Base-by-base conservation (phyloP, 2,888 invertebrate species). In the Volucella inanis region DNA sequence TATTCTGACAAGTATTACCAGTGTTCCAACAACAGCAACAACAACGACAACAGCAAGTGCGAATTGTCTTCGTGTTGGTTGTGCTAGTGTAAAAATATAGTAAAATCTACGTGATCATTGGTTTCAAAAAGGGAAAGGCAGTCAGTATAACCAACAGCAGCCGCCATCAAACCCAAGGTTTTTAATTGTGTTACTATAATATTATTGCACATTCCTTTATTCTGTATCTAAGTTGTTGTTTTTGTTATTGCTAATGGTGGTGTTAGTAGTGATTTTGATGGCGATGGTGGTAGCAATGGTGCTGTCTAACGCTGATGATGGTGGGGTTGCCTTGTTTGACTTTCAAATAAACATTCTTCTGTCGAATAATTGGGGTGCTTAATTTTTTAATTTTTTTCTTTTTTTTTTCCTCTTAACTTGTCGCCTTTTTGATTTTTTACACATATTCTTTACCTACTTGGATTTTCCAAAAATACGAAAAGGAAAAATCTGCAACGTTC, bases 151-250 rank as follows among this genome's bases (percentile, higher is more conserved):
- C 80, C 18, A 75, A 65, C 74, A 79, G 6, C 31, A 31, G 70
- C 79, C 79, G 70, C 57, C 75, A 72, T 72, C 50, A 80, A 72
- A 77, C 52, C 71, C 85, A 85, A 85, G 85, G 85, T 80, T 85
- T 85, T 80, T 81, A 85, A 85, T 85, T 80, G 85, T 85, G 81
- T 85, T 85, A 85, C 80, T 71, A 85, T 85, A 81, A 72, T 77
- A 81, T 80, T 80, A 77, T 68, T 81, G 80, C 72, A 80, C 80
- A 85, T 85, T 81, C 76, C 76, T 75, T 38, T 61, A 65, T 43
- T 50, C 67, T 50, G 71, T 61, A 31, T 15, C 39, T 2, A 14
- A 18, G 57, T 39, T 52, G 45, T 43, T 61, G 22, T 14, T 62
- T 18, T 45, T 57, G 39, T 39, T 57, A 22, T 38, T 67, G 10